These are phyloP conservation scores for Campoletis raptor DNA, from an alignment of 2,888 invertebrate genomes.

Conservation along the genomic window DNA sequence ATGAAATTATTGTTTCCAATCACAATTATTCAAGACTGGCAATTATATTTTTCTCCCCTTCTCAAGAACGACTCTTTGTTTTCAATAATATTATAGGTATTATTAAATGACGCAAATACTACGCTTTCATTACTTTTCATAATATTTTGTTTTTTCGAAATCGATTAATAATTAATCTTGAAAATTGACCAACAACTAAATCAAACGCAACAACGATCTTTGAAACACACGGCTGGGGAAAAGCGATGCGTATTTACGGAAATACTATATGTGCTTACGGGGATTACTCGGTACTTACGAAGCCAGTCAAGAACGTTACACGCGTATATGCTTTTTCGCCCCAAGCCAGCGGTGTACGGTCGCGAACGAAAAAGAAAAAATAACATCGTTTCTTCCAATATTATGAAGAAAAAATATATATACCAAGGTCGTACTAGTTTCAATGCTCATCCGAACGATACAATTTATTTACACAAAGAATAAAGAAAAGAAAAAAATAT, in stretches of 20 bases:
- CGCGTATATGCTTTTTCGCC: not conserved
- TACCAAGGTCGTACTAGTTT: not conserved
- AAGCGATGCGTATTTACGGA: slow-evolving; percentile 44
- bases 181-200: not conserved
- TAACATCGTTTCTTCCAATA: not conserved
- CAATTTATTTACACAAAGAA: slow-evolving; percentile 78
- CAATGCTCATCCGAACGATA: slow-evolving; percentile 43
- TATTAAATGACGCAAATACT: too few species aligned
- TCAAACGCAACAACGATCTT: not conserved
- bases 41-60: too few species aligned
- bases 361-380: not conserved
- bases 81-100: too few species aligned
- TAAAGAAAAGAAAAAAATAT: slow-evolving; percentile 50
- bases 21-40: too few species aligned
- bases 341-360: not conserved
- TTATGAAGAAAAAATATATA: not conserved
- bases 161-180: not conserved
- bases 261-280: slow-evolving; percentile 20
- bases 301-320: slow-evolving; percentile 36
- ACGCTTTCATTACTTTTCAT: too few species aligned
- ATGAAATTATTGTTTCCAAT: too few species aligned
- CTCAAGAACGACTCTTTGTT: too few species aligned
- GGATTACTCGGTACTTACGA: slow-evolving; percentile 52
- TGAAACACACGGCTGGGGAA: not conserved
- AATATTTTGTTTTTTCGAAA: too few species aligned